A percentile compares a stretch with the other conserved stretches of the same genome.
Conservation (phyloP, 2,888 invertebrate species). For the Tetragnatha montana region DNA sequence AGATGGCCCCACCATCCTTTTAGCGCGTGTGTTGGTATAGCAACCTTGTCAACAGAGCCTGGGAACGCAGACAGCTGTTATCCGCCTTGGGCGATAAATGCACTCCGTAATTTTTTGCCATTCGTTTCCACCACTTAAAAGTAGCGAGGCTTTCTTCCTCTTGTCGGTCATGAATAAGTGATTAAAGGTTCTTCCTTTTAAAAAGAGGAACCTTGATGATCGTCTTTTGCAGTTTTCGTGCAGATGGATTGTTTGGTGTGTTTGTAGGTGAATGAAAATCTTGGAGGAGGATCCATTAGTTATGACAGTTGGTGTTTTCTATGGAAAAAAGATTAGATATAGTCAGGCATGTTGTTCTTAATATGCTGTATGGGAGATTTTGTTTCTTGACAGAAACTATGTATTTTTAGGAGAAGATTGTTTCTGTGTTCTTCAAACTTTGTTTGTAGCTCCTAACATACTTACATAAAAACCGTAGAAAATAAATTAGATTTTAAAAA, state of each 20-base stretch:
- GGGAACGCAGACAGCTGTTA: slow-evolving; percentile 27
- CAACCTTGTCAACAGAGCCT: slow-evolving; percentile 49
- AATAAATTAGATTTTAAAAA: too few relatives aligned
- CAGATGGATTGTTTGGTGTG: background rate
- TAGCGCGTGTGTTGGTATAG: slow-evolving; percentile 56
- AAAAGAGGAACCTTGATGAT: background rate
- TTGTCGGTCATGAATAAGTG: background rate
- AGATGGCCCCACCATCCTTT: slow-evolving; percentile 45
- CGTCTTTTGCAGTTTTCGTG: background rate
- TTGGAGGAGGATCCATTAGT: too few relatives aligned
- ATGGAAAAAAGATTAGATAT: too few relatives aligned
- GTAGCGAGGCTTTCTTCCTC: background rate
- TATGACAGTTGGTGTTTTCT: too few relatives aligned
- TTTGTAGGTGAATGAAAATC: background rate
- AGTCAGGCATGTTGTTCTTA: too few relatives aligned
- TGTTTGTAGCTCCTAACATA: too few relatives aligned
- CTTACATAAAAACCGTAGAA: too few relatives aligned
- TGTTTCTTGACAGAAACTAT: too few relatives aligned
- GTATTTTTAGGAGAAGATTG: too few relatives aligned
- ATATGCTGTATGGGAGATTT: too few relatives aligned
- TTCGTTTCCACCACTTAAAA: background rate
- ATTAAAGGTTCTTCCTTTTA: background rate
- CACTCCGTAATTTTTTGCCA: background rate
- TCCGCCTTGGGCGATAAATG: background rate
- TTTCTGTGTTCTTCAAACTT: too few relatives aligned